Conservation (phyloP, 2,113 vertebrate species). For the Muscicapa adusta region DNA sequence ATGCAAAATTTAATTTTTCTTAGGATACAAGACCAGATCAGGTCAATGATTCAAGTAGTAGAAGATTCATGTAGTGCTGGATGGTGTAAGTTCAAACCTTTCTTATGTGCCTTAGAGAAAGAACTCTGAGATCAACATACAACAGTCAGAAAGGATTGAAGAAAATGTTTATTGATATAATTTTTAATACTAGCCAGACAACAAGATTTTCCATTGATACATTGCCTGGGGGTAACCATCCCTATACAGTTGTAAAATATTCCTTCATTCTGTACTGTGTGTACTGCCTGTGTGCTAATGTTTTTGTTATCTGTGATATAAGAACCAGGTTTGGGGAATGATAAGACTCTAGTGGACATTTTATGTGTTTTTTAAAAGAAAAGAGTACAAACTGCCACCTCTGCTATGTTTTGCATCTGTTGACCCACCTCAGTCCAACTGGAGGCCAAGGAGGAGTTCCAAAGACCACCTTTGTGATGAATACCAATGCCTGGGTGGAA, state of each 20-base stretch:
- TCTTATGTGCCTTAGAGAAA: neutral
- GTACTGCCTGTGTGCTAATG: neutral
- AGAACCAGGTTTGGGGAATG: neutral
- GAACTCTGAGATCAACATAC: neutral
- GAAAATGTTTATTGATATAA: neutral
- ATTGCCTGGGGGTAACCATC: neutral
- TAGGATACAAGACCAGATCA: neutral
- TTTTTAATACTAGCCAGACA: neutral
- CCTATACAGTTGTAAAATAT: neutral
- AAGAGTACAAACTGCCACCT: neutral
- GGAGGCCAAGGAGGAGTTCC: neutral
- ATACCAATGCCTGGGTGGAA: neutral
- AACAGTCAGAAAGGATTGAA: neutral
- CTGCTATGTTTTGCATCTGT: neutral
- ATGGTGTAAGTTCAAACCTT: neutral
- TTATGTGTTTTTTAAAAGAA: neutral
- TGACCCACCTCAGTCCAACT: neutral
- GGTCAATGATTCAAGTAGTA: neutral
- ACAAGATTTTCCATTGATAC: neutral
- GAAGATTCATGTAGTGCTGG: neutral
- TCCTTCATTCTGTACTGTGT: neutral
- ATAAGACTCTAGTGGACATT: neutral
- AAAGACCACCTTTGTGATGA: neutral
- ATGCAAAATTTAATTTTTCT: neutral
- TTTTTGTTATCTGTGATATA: neutral